A percentile compares a stretch with the other conserved stretches of the same genome.
Conservation (phyloP, 2,113 vertebrate species). For the Cololabis saira region DNA sequence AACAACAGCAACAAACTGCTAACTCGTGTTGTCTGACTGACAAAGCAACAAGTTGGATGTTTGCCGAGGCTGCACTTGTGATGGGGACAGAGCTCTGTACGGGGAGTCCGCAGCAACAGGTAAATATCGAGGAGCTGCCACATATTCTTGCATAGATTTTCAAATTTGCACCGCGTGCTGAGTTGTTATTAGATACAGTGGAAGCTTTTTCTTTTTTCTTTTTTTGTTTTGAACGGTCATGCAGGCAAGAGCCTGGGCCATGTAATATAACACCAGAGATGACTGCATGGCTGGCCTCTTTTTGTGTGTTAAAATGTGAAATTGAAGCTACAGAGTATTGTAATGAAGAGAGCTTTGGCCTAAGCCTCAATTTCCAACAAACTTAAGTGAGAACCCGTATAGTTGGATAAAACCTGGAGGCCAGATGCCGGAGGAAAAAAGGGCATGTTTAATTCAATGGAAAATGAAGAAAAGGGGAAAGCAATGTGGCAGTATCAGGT, state of each 20-base stretch:
- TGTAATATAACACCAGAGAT: constrained; percentile 53
- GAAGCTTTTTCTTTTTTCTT: constrained; percentile 31
- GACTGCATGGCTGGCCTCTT: constrained; percentile 51
- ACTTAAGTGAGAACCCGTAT: constrained; percentile 61
- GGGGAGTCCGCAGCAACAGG: constrained; percentile 38
- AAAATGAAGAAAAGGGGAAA: constrained; percentile 71
- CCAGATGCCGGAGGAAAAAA: constrained; percentile 58
- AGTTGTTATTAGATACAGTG: constrained; percentile 32
- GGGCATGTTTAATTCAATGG: constrained; percentile 79
- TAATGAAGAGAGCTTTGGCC: constrained; percentile 75
- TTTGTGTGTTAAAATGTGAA: constrained; percentile 67
- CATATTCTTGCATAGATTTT: constrained; percentile 51
- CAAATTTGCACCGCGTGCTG: constrained; percentile 39
- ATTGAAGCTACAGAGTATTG: constrained; percentile 73
- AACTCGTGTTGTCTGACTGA: constrained; percentile 17
- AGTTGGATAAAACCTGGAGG: constrained; percentile 61
- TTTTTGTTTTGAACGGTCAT: too few relatives aligned
- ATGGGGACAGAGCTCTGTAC: constrained; percentile 33
- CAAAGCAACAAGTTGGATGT: constrained; percentile 66
- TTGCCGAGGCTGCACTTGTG: constrained; percentile 33
- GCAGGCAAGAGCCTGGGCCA: constrained; percentile 19
- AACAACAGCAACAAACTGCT: constrained; percentile 9
- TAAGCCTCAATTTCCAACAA: constrained; percentile 78
- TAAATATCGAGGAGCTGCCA: constrained; percentile 33
- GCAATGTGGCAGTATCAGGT: constrained; percentile 74